Percentiles rank a stretch among this genome's conserved stretches.
Conservation (phyloP, 2,113 vertebrate genomes). For the Danionella cerebrum region DNA sequence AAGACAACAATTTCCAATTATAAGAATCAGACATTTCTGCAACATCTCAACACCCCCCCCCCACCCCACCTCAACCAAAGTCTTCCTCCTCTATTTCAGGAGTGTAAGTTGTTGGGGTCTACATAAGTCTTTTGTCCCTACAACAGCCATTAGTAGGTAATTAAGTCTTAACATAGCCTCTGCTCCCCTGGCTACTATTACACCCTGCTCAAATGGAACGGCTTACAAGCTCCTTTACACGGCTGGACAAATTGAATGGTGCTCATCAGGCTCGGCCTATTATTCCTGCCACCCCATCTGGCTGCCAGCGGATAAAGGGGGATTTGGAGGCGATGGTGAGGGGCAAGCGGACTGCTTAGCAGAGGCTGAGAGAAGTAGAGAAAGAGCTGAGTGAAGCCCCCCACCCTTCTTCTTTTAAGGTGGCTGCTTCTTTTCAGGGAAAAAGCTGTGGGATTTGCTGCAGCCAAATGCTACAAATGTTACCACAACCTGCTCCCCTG, state of each 20-base stretch:
- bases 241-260: slow-evolving; percentile 82
- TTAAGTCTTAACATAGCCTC: slow-evolving; percentile 90
- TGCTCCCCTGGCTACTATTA: slow-evolving; percentile 70
- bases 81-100: slow-evolving; percentile 1
- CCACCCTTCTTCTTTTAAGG: slow-evolving; percentile 37
- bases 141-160: slow-evolving; percentile 83
- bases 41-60: slow-evolving; percentile 4
- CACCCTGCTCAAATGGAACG: slow-evolving; percentile 71
- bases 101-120: slow-evolving; percentile 44
- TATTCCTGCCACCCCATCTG: slow-evolving; percentile 74
- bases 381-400: slow-evolving; percentile 46
- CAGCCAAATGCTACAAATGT: slow-evolving; percentile 80
- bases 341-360: slow-evolving; percentile 55
- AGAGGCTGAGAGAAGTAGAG: slow-evolving; percentile 35
- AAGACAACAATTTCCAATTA: neutral
- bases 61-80: neutral
- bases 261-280: slow-evolving; percentile 64
- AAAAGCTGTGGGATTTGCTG: slow-evolving; percentile 60
- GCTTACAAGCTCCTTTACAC: slow-evolving; percentile 80
- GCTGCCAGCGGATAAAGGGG: slow-evolving; percentile 71
- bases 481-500: slow-evolving; percentile 75
- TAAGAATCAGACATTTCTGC: neutral
- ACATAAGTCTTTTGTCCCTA: slow-evolving; percentile 68
- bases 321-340: slow-evolving; percentile 69
- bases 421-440: slow-evolving; percentile 62